A percentile compares a stretch with the other conserved stretches of the same genome.
These are phyloP conservation scores for Peromyscus maniculatus DNA, from an alignment of 2,113 vertebrate species.

Conservation along the genomic window DNA sequence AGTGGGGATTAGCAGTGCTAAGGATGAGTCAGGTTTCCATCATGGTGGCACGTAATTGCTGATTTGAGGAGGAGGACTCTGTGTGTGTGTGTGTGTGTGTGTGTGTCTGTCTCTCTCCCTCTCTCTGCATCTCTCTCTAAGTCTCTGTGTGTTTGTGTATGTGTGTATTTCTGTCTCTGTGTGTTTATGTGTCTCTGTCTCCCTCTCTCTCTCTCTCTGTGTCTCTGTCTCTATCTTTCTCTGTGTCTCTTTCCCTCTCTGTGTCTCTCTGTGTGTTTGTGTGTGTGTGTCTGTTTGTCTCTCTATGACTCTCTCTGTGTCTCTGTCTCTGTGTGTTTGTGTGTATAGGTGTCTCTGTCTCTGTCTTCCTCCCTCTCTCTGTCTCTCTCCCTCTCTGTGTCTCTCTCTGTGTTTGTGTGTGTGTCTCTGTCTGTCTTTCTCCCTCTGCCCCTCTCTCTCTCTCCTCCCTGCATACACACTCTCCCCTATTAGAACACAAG, in stretches of 20 bases:
- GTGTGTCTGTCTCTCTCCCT: too few relatives aligned
- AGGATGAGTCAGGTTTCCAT: background rate
- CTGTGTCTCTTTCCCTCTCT: fast-evolving
- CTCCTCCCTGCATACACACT: too few relatives aligned
- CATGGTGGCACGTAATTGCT: background rate
- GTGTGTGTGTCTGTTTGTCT: background rate
- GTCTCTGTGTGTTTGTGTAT: background rate
- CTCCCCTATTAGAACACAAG: background rate
- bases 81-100: background rate
- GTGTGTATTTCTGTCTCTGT: background rate
- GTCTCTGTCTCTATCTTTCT: fast-evolving
- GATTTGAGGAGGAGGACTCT: background rate
- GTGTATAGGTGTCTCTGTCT: background rate
- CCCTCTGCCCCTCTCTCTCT: background rate
- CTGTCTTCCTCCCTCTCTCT: background rate
- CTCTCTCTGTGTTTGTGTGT: fast-evolving
- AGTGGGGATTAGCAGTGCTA: background rate
- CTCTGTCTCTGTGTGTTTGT: too few relatives aligned
- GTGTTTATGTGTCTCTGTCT: background rate
- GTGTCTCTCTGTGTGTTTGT: background rate
- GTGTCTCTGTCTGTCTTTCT: background rate
- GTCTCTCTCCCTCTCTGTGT: background rate
- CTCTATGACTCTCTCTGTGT: background rate
- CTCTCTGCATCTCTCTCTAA: too few relatives aligned
- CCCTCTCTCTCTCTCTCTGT: background rate